Conservation (phyloP, 30 jellyfish, hydroid and myxozoan species). For the Aurelia coerulea region DNA sequence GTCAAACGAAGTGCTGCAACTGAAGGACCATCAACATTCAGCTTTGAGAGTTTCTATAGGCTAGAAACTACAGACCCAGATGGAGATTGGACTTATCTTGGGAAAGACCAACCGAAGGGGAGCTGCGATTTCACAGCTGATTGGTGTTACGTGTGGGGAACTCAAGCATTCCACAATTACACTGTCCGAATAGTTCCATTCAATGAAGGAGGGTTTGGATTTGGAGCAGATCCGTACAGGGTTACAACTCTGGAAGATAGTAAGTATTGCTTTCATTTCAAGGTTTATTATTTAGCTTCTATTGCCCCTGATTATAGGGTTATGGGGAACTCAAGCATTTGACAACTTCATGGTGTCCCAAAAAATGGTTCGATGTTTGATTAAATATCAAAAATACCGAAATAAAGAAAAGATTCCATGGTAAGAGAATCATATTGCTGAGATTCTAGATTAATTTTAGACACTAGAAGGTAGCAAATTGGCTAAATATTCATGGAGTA, state of each 20-base stretch:
- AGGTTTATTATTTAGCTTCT: background rate
- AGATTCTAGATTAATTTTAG: too few species aligned
- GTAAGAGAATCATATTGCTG: too few species aligned
- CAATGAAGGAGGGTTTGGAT: slow-evolving; percentile 39
- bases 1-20: slow-evolving; percentile 9
- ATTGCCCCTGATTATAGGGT: background rate
- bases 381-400: too few species aligned
- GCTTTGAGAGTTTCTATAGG: slow-evolving; percentile 40
- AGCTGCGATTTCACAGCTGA: slow-evolving; percentile 24
- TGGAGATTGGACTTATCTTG: slow-evolving; percentile 43
- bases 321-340: too few species aligned
- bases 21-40: slow-evolving; percentile 14
- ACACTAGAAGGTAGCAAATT: too few species aligned
- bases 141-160: slow-evolving; percentile 13
- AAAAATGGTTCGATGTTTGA: too few species aligned
- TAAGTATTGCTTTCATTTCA: background rate
- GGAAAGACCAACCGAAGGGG: slow-evolving; percentile 2
- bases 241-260: slow-evolving; percentile 39
- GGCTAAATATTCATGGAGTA: too few species aligned
- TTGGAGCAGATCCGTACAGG: slow-evolving; percentile 39
- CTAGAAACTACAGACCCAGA: slow-evolving; percentile 59
- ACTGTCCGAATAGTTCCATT: slow-evolving; percentile 44
- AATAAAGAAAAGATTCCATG: too few species aligned
- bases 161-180: slow-evolving; percentile 46
- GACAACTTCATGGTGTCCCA: too few species aligned